Evolutionary conservation across 2,888 invertebrate species (phyloP), one percentile per base, ranked within the genome.

Genomic region (Eumerus sabulonum): DNA sequence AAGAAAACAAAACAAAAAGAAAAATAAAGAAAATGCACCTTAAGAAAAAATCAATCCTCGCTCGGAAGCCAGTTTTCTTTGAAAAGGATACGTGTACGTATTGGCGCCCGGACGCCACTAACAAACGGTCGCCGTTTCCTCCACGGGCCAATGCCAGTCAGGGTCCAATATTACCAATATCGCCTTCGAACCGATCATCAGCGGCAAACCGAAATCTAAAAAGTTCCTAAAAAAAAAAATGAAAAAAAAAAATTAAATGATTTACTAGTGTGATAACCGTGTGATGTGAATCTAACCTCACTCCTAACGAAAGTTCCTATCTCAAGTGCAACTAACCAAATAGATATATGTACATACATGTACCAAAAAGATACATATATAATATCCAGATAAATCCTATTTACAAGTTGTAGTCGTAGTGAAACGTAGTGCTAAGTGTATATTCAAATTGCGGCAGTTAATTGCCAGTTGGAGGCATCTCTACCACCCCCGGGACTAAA

Each of bases 21-120:
- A 27, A 27, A 27, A 27, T 27, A 70, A 63, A 77, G 73, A 70
- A 76, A 74, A 74, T 85, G 83, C 85, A 86, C 81, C 81, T 81
- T 84, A 85, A 85, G 86, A 85, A 85, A 85, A 86, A 87, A 86
- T 86, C 86, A 87, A 87, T 86, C 86, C 85, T 81, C 68, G 63
- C 79, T 73, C 79, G 79, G 68, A 79, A 74, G 74, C 60, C 70
- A 81, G 81, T 81, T 81, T 74, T 81, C 64, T 64, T 81, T 70
- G 74, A 74, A 74, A 81, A 74, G 81, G 81, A 81, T 81, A 81
- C 81, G 81, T 74, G 81, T 70, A 74, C 81, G 74, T 81, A 81
- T 81, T 81, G 81, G 81, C 74, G 81, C 81, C 70, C 74, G 81
- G 81, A 74, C 38, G 47, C 19, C 63, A 59, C 73, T 53, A 73